Evolutionary conservation across 2,113 vertebrate species (phyloP).

Genomic region (Ginglymostoma cirratum): DNA sequence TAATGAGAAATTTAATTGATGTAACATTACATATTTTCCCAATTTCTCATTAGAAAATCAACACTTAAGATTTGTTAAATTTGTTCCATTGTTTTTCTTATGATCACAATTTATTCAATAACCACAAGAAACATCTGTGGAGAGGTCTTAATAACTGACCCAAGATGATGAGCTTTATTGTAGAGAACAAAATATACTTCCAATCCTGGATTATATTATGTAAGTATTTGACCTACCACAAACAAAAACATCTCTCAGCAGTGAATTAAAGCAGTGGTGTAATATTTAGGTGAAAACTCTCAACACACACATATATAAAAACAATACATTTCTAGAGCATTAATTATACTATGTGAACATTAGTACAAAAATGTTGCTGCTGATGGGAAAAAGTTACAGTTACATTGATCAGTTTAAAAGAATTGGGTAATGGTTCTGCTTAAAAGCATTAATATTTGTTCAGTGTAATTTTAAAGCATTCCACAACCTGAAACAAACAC

Average conservation of each 20-base stretch:
- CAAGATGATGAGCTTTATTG: background rate
- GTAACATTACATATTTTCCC: background rate
- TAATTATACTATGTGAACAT: background rate
- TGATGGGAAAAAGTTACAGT: background rate
- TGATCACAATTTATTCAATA: background rate
- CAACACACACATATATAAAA: background rate
- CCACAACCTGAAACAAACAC: too few species aligned
- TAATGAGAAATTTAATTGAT: constrained; percentile 11
- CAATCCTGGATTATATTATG: background rate
- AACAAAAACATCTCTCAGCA: background rate
- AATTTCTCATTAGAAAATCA: constrained; percentile 1
- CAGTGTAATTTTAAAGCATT: background rate
- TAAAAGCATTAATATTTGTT: background rate
- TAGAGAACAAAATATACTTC: background rate
- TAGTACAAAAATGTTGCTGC: background rate
- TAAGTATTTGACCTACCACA: background rate
- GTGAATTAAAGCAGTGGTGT: background rate
- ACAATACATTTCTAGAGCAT: background rate
- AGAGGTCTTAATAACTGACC: background rate
- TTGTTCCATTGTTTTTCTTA: background rate
- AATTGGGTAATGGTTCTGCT: background rate
- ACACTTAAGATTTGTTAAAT: background rate
- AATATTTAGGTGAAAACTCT: background rate
- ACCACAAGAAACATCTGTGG: background rate
- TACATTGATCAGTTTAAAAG: background rate